Base-by-base conservation (phyloP, 1,140 invertebrate genomes). In the Drosophila kohkoa region DNA sequence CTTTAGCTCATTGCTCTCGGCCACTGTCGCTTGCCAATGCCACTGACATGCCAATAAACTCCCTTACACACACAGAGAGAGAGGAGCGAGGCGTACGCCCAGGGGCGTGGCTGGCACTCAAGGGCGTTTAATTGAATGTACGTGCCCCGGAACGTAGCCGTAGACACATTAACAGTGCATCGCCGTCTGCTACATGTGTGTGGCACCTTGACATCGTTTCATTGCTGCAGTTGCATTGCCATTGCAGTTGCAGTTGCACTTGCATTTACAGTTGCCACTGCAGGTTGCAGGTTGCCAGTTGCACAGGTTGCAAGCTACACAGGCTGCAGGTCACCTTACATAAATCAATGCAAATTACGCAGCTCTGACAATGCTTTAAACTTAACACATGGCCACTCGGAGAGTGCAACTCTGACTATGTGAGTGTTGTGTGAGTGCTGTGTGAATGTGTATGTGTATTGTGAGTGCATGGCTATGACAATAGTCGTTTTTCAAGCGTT, bases 101-200 rank as follows among this genome's bases (percentile, higher is more conserved):
- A 43, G 13, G 16, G 82, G 83, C 82, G 71, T 79, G 71, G 67
- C 67, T 67, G 65, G 69, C 77, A 89, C 81, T 89, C 83, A 89
- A 88, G 83, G 83, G 85, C 85, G 83, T 88, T 88, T 88, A 88
- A 88, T 88, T 88, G 85, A 88, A 88, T 88, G 83, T 89, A 89
- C 83, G 85, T 86, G 82, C 63, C 82, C 58, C 66, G 77, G 81
- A 77, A 89, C 51, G 69, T 62, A 58, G 69, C 62, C 83, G 76
- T 82, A 87, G 83, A 88, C 83, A 72, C 85, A 87, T 89, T 89
- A 88, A 87, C 83, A 88, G 77, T 64, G 76, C 65, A 76, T 51
- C 55, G 59, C 41, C 48, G 62, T 57, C 77, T 83, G 81, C 25
- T 54, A 43, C 52, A 45, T 58, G 54, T 57, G 60, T 58, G 54